These are phyloP conservation scores for Melanotaenia parkinsoni DNA, from an alignment of 2,797 vertebrate species.

Conservation along the genomic window DNA sequence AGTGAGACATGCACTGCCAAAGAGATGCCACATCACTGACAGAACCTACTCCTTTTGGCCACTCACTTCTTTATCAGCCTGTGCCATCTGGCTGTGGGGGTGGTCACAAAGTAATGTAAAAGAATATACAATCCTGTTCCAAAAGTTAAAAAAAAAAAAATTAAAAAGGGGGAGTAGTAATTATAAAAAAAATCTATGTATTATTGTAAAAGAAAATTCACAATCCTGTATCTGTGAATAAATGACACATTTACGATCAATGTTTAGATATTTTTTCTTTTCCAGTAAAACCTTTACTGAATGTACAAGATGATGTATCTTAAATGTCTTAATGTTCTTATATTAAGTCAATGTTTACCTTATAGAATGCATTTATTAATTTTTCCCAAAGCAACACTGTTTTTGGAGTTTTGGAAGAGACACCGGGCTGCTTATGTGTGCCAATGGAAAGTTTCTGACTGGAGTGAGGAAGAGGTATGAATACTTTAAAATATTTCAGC, in stretches of 20 bases:
- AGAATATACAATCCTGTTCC: conserved; percentile 23
- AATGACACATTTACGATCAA: too few species aligned
- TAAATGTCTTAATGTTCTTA: not conserved
- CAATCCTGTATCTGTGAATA: too few species aligned
- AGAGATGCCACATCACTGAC: conserved; percentile 48
- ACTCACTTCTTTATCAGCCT: conserved; percentile 42
- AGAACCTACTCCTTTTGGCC: conserved; percentile 54
- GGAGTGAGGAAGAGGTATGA: conserved; percentile 94
- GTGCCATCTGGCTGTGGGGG: conserved; percentile 67
- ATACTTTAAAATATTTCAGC: conserved; percentile 7
- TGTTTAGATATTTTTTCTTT: not conserved
- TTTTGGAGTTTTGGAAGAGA: conserved; percentile 95
- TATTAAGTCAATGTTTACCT: not conserved
- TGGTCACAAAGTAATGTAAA: conserved; percentile 44
- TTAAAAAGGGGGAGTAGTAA: too few species aligned
- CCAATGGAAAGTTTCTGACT: conserved; percentile 89
- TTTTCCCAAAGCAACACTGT: conserved; percentile 87
- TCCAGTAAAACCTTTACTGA: not conserved
- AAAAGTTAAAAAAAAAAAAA: not conserved
- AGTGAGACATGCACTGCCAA: conserved; percentile 53
- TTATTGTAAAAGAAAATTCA: too few species aligned
- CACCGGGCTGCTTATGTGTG: conserved; percentile 85
- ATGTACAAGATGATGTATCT: not conserved
- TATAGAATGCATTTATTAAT: not conserved
- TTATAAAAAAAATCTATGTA: too few species aligned